Evolutionary conservation across 2,888 invertebrate genomes (phyloP).

Genomic region (Phengaris arion): DNA sequence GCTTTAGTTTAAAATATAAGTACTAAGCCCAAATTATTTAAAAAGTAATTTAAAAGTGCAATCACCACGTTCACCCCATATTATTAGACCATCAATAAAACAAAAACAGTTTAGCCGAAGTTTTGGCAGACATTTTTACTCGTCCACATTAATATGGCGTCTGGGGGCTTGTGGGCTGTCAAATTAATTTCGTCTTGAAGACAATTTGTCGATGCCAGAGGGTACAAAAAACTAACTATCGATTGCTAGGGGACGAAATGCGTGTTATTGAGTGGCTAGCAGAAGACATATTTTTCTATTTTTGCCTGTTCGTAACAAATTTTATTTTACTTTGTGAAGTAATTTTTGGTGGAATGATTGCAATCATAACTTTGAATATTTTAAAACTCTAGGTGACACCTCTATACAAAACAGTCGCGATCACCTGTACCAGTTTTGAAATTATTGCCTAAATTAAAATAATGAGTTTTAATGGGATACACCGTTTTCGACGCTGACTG

Average conservation of each 20-base stretch:
- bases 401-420: no score
- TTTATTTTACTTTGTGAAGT: background rate
- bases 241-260: conserved; percentile 51
- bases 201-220: conserved; percentile 72
- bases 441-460: no score
- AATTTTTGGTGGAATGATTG: background rate
- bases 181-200: conserved; percentile 78
- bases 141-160: conserved; percentile 75
- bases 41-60: conserved; percentile 33
- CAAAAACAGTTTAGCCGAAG: conserved; percentile 17
- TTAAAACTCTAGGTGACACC: background rate
- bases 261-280: conserved; percentile 37
- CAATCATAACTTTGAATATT: background rate
- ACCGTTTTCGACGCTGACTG: background rate
- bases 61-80: background rate
- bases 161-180: conserved; percentile 70
- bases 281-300: conserved; percentile 12
- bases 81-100: conserved; percentile 22
- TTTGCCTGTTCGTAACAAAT: background rate
- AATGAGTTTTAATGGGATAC: no score
- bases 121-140: conserved; percentile 64
- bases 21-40: background rate
- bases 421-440: no score
- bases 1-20: background rate
- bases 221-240: conserved; percentile 70